phyloP scores from a whole-genome alignment of 2,888 invertebrate species.

The Dryadula phaetusa region DNA sequence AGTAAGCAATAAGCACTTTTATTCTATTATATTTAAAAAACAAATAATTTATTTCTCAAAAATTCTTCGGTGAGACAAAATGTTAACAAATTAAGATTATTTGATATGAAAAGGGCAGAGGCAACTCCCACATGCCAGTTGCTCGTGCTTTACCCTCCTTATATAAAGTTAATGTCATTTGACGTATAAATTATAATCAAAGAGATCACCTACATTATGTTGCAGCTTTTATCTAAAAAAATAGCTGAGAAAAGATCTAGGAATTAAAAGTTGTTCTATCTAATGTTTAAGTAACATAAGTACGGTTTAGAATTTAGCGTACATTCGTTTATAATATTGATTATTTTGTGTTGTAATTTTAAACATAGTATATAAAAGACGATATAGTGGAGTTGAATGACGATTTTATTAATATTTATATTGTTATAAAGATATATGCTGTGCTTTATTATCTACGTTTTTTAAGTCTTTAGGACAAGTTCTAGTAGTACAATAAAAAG shows the following conservation, averaged over 20 bases:
- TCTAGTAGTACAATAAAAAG: too few species aligned
- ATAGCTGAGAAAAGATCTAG: slow-evolving; percentile 1
- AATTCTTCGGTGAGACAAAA: slow-evolving; percentile 1
- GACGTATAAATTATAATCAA: slow-evolving; percentile 18
- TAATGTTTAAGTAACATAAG: neutral
- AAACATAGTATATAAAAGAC: too few species aligned
- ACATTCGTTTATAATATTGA: neutral
- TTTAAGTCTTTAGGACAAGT: too few species aligned
- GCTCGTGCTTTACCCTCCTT: slow-evolving; percentile 22
- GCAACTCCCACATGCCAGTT: slow-evolving; percentile 31
- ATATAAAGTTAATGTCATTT: slow-evolving; percentile 24
- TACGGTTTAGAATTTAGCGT: neutral
- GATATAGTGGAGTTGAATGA: too few species aligned
- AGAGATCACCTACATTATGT: neutral
- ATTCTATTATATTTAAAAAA: neutral
- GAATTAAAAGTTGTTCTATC: neutral
- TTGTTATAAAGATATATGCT: too few species aligned
- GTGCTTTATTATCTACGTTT: too few species aligned
- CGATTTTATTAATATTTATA: too few species aligned
- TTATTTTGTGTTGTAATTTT: neutral
- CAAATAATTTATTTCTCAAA: neutral
- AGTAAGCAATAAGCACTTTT: neutral
- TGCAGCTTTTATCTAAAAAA: neutral
- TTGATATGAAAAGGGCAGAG: slow-evolving; percentile 31
- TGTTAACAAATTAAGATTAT: slow-evolving; percentile 23